phyloP scores from a whole-genome alignment of 2,888 invertebrate genomes.

The Apamea crenata region DNA sequence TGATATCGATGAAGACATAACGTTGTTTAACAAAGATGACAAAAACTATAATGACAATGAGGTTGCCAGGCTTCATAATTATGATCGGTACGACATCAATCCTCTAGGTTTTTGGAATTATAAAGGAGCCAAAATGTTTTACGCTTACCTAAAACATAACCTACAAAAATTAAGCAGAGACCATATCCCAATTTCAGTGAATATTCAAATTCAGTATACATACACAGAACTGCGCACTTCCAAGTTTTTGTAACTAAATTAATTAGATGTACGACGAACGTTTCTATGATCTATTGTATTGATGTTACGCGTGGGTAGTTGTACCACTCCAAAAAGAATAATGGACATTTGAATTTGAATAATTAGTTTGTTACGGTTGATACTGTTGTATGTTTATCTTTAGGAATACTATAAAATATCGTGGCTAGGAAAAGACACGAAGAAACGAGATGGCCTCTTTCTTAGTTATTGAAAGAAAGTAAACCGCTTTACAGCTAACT shows the following conservation, averaged over 20 bases:
- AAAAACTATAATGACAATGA: background rate
- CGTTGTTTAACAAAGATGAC: background rate
- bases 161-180: background rate
- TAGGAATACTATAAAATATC: background rate
- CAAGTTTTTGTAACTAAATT: slow-evolving; percentile 39
- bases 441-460: background rate
- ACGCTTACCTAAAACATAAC: background rate
- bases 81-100: background rate
- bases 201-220: slow-evolving; percentile 12
- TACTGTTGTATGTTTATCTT: background rate
- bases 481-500: background rate
- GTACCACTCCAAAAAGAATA: slow-evolving; percentile 22
- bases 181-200: background rate
- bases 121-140: background rate
- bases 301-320: slow-evolving; percentile 40
- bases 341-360: slow-evolving; percentile 33
- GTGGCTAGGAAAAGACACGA: too few species aligned
- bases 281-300: slow-evolving; percentile 43
- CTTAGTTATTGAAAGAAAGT: background rate
- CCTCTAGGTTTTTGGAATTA: background rate
- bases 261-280: slow-evolving; percentile 33
- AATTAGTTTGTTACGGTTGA: slow-evolving; percentile 25
- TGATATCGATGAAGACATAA: background rate
- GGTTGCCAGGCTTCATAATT: background rate
- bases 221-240: slow-evolving; percentile 46